Evolutionary conservation across 1,140 invertebrate species (phyloP).

Genomic region (Eriosoma lanigerum): DNA sequence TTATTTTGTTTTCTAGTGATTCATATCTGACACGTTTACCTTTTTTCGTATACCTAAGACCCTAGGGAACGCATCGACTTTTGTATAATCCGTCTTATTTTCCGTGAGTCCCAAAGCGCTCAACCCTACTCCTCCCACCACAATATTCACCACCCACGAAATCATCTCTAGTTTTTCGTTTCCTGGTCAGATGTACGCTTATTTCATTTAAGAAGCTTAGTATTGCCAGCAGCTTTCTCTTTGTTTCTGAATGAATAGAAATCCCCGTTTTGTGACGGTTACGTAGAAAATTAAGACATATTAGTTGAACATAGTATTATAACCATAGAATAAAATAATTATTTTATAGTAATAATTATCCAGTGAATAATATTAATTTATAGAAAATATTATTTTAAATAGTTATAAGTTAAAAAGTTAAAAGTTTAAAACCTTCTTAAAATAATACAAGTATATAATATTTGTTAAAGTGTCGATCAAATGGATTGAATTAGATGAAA

Average conservation of each 20-base stretch:
- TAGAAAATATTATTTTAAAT: too few species aligned
- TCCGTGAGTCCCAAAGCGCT: conserved; percentile 9
- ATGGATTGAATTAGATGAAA: too few species aligned
- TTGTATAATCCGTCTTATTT: conserved; percentile 40
- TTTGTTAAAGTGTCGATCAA: too few species aligned
- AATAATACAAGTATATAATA: too few species aligned
- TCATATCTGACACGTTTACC: conserved; percentile 33
- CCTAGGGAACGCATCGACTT: conserved; percentile 29
- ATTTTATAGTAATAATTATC: too few species aligned
- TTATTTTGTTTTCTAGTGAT: conserved; percentile 1
- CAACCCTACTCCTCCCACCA: not conserved
- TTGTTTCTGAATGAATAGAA: not conserved
- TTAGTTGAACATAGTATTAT: too few species aligned
- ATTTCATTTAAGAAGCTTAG: conserved; percentile 27
- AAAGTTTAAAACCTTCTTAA: too few species aligned
- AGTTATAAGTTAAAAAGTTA: too few species aligned
- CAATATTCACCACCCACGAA: not conserved
- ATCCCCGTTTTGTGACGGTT: not conserved
- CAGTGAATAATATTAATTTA: too few species aligned
- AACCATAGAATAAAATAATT: too few species aligned
- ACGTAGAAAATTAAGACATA: not conserved
- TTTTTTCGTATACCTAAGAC: conserved; percentile 9
- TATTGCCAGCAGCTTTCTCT: not conserved
- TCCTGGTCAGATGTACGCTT: not conserved
- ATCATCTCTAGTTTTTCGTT: not conserved